phyloP scores from a whole-genome alignment of 92 coral and sea anemone species.

The Umimayanthus kanabou region DNA sequence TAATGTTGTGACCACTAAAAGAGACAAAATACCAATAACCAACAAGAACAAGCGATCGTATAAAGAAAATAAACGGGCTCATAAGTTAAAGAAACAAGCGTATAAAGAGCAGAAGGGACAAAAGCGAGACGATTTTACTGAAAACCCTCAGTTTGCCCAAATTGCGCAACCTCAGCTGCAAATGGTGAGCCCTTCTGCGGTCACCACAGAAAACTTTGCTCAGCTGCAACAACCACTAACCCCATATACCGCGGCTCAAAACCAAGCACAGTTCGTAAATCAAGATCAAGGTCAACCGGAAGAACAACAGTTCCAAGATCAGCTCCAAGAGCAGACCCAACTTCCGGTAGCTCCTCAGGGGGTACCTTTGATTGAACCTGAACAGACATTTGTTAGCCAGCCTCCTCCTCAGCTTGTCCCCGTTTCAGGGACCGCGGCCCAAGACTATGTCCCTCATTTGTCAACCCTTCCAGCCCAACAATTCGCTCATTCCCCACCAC shows the following conservation, averaged over 20 bases:
- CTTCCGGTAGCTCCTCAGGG: neutral
- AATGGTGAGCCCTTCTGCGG: neutral
- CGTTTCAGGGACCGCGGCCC: neutral
- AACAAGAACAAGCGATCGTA: conserved; percentile 4
- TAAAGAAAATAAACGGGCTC: neutral
- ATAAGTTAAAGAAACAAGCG: conserved; percentile 9
- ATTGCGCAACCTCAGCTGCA: neutral
- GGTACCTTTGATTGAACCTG: neutral
- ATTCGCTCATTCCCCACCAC: conserved; percentile 42
- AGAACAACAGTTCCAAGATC: neutral
- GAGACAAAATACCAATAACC: conserved; percentile 31
- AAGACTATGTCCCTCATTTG: conserved; percentile 2
- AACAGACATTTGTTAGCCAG: neutral
- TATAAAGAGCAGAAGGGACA: conserved; percentile 1
- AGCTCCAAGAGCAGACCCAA: conserved; percentile 13
- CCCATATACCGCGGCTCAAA: neutral
- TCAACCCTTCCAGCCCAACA: conserved; percentile 30
- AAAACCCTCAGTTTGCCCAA: neutral
- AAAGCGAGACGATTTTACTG: conserved; percentile 27
- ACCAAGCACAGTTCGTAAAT: neutral
- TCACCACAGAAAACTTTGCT: neutral
- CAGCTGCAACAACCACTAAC: conserved; percentile 9
- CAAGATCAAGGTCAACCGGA: conserved; percentile 20
- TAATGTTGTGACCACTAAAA: conserved; percentile 49
- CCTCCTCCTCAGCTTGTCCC: conserved; percentile 25